Evolutionary conservation across 2,888 invertebrate species (phyloP).

Genomic region (Thecophora atra): DNA sequence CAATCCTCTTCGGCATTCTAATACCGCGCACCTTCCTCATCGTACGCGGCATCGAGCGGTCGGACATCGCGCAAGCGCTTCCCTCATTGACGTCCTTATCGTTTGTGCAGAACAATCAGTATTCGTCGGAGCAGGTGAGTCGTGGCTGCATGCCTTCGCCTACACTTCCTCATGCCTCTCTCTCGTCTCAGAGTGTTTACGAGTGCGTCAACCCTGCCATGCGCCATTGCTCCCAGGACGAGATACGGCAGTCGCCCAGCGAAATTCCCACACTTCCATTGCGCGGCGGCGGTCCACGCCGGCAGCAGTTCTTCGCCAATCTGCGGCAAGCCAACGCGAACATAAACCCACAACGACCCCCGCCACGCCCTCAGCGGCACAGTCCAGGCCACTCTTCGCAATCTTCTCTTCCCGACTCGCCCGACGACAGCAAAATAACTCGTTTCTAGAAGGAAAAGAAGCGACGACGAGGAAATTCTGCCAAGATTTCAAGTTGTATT

Average conservation of each 20-base stretch:
- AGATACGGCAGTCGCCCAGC: conserved; percentile 64
- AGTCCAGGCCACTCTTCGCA: conserved; percentile 58
- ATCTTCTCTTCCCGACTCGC: conserved; percentile 62
- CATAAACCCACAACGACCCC: conserved; percentile 59
- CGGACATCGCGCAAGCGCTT: conserved; percentile 69
- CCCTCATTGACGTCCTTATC: conserved; percentile 67
- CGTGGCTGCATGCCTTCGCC: not conserved
- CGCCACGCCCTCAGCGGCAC: conserved; percentile 43
- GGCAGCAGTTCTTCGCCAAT: conserved; percentile 64
- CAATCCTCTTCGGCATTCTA: conserved; percentile 72
- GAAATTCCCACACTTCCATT: conserved; percentile 66
- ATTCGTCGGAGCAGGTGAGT: conserved; percentile 64
- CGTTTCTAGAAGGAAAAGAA: conserved; percentile 54
- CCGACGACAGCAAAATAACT: conserved; percentile 64
- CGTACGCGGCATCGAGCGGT: conserved; percentile 72
- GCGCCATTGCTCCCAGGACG: conserved; percentile 64
- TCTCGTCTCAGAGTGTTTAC: conserved; percentile 68
- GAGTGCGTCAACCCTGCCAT: conserved; percentile 71
- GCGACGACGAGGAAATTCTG: not conserved
- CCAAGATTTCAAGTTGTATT: not conserved
- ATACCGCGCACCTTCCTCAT: conserved; percentile 77
- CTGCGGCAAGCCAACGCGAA: conserved; percentile 63
- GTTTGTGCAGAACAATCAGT: conserved; percentile 66
- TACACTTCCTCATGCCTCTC: not conserved
- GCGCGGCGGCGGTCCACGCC: conserved; percentile 62